Percentiles rank a stretch among this genome's conserved stretches.
Conservation (phyloP, 1,140 invertebrate genomes). For the Bombus picipes region DNA sequence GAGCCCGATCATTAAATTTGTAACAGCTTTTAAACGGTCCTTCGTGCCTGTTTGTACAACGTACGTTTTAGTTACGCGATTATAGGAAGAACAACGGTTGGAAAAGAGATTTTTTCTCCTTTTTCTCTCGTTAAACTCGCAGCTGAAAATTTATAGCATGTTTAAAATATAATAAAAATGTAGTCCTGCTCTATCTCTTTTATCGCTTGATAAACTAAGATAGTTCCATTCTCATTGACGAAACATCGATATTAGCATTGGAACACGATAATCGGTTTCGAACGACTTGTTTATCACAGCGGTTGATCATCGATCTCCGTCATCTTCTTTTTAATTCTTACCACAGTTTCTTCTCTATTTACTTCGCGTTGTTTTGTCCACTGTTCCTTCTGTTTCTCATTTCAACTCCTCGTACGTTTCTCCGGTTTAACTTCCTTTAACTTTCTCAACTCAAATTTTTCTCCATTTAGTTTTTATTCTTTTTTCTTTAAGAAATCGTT, state of each 20-base stretch:
- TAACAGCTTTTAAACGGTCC: slow-evolving; percentile 1
- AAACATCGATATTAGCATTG: slow-evolving; percentile 46
- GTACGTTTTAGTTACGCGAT: neutral
- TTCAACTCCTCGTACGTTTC: neutral
- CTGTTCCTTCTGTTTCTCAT: neutral
- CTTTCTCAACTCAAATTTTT: no score
- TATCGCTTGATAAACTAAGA: neutral
- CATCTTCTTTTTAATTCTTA: neutral
- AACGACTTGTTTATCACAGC: slow-evolving; percentile 66
- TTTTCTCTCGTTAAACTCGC: neutral
- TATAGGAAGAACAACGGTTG: neutral
- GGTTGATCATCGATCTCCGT: slow-evolving; percentile 48
- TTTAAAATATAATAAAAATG: slow-evolving; percentile 8
- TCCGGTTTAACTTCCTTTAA: neutral
- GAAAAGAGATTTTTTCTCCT: neutral
- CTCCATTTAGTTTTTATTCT: no score
- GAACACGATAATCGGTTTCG: slow-evolving; percentile 56
- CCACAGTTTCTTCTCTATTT: neutral
- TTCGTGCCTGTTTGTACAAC: neutral
- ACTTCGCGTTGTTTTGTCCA: no score
- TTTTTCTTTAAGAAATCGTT: no score
- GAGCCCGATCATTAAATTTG: neutral
- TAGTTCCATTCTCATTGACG: neutral
- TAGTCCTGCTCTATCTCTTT: neutral
- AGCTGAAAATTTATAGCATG: neutral